Evolutionary conservation across 2,888 invertebrate species (phyloP).

Genomic region (Orthosia gothica): DNA sequence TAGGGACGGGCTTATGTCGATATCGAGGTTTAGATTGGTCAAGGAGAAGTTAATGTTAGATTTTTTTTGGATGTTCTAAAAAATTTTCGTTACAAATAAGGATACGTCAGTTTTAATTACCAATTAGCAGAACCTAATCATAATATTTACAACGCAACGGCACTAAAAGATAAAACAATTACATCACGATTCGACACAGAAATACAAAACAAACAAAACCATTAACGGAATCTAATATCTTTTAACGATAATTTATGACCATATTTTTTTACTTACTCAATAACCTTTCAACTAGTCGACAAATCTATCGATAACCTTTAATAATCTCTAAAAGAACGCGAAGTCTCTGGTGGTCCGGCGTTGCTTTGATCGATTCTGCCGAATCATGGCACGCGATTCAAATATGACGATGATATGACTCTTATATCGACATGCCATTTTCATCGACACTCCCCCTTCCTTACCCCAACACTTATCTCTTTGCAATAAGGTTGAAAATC

Average conservation of each 20-base stretch:
- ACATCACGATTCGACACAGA: conserved; percentile 35
- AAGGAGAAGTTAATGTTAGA: neutral
- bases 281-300: conserved; percentile 62
- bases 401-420: conserved; percentile 90
- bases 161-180: conserved; percentile 40
- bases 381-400: conserved; percentile 91
- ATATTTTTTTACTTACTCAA: conserved; percentile 57
- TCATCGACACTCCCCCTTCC: conserved; percentile 45
- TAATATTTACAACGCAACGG: conserved; percentile 32
- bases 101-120: conserved; percentile 18
- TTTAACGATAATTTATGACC: conserved; percentile 49
- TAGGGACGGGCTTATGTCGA: conserved; percentile 76
- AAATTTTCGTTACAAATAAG: neutral
- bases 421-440: conserved; percentile 74
- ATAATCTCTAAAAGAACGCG: conserved; percentile 65
- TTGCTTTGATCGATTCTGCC: conserved; percentile 88
- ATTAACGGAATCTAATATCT: conserved; percentile 49
- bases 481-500: conserved; percentile 54
- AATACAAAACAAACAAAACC: conserved; percentile 54
- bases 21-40: conserved; percentile 67
- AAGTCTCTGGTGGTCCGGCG: conserved; percentile 89
- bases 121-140: conserved; percentile 37
- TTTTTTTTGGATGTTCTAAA: neutral
- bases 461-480: conserved; percentile 50
- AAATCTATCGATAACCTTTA: conserved; percentile 71